These are phyloP conservation scores for Porites divaricata DNA, from an alignment of 92 coral and sea anemone species.

Conservation along the genomic window DNA sequence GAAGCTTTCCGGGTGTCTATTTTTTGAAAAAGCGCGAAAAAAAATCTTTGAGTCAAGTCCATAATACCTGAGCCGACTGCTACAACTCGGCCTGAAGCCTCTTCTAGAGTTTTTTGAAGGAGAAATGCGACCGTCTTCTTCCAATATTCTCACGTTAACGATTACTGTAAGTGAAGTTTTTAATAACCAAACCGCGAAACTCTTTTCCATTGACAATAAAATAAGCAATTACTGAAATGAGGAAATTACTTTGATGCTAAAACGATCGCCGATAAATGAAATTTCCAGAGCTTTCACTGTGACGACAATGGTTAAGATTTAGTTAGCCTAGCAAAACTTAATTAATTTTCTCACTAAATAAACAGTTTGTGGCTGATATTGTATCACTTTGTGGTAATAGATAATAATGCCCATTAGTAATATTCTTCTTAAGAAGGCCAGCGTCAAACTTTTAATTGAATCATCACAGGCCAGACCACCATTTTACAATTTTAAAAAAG, in stretches of 20 bases:
- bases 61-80: no score
- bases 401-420: neutral
- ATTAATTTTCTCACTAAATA: neutral
- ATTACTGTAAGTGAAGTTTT: neutral
- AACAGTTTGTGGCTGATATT: neutral
- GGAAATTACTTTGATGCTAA: neutral
- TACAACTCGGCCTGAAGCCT: no score
- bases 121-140: neutral
- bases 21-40: no score
- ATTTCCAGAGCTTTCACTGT: no score
- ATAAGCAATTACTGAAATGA: neutral
- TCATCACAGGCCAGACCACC: no score
- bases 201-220: neutral
- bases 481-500: no score
- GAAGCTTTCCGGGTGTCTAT: no score
- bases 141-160: neutral
- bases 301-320: no score
- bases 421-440: neutral
- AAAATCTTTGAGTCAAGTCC: no score
- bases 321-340: neutral
- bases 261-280: no score
- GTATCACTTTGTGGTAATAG: neutral
- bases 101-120: neutral
- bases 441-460: no score
- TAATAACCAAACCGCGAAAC: neutral